Evolutionary conservation across 2,113 vertebrate genomes (phyloP).

Genomic region (Bungarus multicinctus): DNA sequence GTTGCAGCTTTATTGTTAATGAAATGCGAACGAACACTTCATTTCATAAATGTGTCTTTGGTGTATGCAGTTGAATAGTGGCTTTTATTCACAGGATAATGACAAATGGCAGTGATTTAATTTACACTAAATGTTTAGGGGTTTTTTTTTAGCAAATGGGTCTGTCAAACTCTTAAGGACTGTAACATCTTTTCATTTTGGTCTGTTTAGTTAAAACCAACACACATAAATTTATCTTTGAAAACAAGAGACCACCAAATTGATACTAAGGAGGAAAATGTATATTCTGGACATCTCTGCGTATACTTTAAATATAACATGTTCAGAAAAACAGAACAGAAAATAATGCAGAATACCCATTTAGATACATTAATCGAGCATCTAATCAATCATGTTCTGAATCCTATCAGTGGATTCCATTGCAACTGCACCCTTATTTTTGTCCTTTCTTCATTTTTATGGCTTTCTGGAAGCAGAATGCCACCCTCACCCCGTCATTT

Average conservation of each 20-base stretch:
- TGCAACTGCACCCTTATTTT: background rate
- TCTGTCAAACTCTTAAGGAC: background rate
- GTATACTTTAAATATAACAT: background rate
- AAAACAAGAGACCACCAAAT: background rate
- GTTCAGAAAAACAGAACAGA: background rate
- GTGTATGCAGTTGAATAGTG: background rate
- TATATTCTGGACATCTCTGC: background rate
- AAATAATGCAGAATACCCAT: background rate
- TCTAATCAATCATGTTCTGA: background rate
- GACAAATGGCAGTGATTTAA: background rate
- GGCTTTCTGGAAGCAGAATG: background rate
- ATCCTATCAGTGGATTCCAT: background rate
- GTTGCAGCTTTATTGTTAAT: background rate
- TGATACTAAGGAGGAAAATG: background rate
- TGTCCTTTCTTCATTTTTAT: background rate
- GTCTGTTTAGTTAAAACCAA: background rate
- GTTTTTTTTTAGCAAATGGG: background rate
- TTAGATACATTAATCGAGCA: background rate
- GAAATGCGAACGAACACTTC: background rate
- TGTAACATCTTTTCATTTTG: background rate
- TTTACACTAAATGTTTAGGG: background rate
- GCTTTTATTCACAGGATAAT: background rate
- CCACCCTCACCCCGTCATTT: background rate
- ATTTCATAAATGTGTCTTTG: background rate
- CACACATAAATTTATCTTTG: background rate